Evolutionary conservation across 1,140 invertebrate genomes (phyloP).

Genomic region (Notospermus geniculatus): DNA sequence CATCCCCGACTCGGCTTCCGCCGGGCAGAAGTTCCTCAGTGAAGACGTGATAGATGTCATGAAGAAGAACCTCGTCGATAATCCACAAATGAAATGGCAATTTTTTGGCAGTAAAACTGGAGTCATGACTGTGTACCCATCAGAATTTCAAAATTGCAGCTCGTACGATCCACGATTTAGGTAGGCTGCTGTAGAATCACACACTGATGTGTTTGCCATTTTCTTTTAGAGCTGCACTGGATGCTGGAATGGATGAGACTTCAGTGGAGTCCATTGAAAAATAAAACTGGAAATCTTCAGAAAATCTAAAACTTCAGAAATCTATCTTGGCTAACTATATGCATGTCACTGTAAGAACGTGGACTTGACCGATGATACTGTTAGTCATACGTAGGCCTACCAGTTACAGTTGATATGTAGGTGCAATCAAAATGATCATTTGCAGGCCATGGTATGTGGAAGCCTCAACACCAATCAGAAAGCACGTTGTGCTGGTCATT

Average conservation of each 20-base stretch:
- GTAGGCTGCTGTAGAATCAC: not conserved
- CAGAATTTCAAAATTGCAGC: constrained; percentile 8
- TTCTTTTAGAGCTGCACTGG: not conserved
- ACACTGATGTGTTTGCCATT: not conserved
- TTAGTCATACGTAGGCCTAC: no score
- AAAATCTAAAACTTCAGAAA: no score
- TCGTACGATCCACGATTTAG: constrained; percentile 21
- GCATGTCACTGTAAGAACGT: no score
- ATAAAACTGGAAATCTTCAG: no score
- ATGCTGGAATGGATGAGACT: no score
- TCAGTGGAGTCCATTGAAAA: no score
- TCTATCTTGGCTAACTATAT: no score
- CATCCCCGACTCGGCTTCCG: no score
- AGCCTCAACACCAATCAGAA: constrained; percentile 10
- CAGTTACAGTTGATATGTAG: no score
- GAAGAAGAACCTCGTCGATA: constrained; percentile 13
- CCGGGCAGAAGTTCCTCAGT: no score
- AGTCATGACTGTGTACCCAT: constrained; percentile 13
- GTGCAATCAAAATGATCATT: not conserved
- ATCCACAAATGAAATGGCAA: constrained; percentile 20
- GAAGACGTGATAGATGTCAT: constrained; percentile 11
- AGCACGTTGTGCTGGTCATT: constrained; percentile 16
- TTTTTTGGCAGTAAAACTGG: constrained; percentile 22
- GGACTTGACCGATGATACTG: no score
- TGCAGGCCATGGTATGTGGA: constrained; percentile 19